These are phyloP conservation scores for Drosophila tripunctata DNA, from an alignment of 2,888 invertebrate species.

Conservation along the genomic window DNA sequence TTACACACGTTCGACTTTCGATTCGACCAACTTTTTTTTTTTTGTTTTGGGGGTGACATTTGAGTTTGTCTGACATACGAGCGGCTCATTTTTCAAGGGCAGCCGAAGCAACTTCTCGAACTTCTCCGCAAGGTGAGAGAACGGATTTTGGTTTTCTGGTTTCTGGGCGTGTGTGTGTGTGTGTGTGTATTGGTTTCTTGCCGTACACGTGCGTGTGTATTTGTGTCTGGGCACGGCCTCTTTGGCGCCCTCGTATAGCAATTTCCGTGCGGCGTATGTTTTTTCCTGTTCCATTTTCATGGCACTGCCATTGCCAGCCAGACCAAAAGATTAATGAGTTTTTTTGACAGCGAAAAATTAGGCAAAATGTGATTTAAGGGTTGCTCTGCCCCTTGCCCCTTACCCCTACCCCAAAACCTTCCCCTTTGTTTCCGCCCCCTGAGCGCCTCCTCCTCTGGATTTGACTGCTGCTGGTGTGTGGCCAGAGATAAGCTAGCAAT, in stretches of 20 bases:
- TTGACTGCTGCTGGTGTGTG: slow-evolving; percentile 44
- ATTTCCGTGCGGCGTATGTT: slow-evolving; percentile 73
- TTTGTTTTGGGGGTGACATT: slow-evolving; percentile 65
- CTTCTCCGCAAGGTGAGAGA: slow-evolving; percentile 54
- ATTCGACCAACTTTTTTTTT: slow-evolving; percentile 46
- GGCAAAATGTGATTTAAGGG: slow-evolving; percentile 81
- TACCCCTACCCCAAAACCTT: neutral
- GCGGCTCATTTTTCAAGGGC: slow-evolving; percentile 75
- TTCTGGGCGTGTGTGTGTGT: slow-evolving; percentile 18
- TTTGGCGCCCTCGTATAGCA: slow-evolving; percentile 65
- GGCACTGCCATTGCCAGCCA: slow-evolving; percentile 64
- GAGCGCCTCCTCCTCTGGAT: slow-evolving; percentile 7
- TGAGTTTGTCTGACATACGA: slow-evolving; percentile 69
- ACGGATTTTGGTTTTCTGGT: slow-evolving; percentile 33
- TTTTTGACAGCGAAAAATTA: slow-evolving; percentile 83
- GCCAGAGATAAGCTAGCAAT: slow-evolving; percentile 66
- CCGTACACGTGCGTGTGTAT: slow-evolving; percentile 6
- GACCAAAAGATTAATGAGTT: slow-evolving; percentile 81
- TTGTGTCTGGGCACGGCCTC: slow-evolving; percentile 41
- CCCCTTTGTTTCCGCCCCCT: too few species aligned
- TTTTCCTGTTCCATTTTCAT: slow-evolving; percentile 71
- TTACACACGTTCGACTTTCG: slow-evolving; percentile 77
- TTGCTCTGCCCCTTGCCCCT: slow-evolving; percentile 42
- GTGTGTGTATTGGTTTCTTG: slow-evolving; percentile 6
- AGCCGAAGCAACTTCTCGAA: slow-evolving; percentile 56